Base-by-base conservation (phyloP, 1,140 invertebrate species). In the Hirudo medicinalis region DNA sequence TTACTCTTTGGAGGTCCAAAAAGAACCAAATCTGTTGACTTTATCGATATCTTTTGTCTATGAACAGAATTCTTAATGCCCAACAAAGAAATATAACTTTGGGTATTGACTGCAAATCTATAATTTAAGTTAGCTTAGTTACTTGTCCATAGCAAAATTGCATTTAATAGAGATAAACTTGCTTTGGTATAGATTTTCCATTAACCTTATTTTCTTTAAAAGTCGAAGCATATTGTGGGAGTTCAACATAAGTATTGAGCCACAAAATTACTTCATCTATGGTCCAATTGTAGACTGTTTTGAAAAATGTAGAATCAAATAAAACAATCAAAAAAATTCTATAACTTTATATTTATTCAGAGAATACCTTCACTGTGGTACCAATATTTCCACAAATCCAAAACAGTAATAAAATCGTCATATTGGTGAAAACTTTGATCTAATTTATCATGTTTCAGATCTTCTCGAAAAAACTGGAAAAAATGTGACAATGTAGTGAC, bases 31-130 rank as follows among this genome's bases (percentile, higher is more conserved):
- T 97, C 94, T 90, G 94, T 96, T 55, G 94, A 93, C 84, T 97
- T 97, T 29, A 97, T 83, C 5, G 91, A 88, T 71, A 97, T 88
- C 84, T 97, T 97, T 84, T 95, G 92, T 79, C 92, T 93, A 81
- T 97, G 92, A 77, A 95, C 94, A 20, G 91, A 90, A 85, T 97
- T 93, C 81, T 95, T 95, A 76, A 97, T 95, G n/a, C 93, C 93
- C 74, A 97, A 84, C 54, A 89, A 86, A 79, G 87, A 89, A 79
- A 86, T 29, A 49, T 53, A 54, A 20, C 36, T 53, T 49, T 70
- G 69, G n/a, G 53, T 49, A 32, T 70, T 70, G 36, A 49, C 32
- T 19, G 69, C 69, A 29, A 70, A 54, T 70, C 69, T 70, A 29
- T 1, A 25, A 32, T 15, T 63, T 11, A 15, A 25, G 57, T 11